phyloP scores from a whole-genome alignment of 37 sponge, comb jelly and placozoan species.

The Chondrosia reniformis region DNA sequence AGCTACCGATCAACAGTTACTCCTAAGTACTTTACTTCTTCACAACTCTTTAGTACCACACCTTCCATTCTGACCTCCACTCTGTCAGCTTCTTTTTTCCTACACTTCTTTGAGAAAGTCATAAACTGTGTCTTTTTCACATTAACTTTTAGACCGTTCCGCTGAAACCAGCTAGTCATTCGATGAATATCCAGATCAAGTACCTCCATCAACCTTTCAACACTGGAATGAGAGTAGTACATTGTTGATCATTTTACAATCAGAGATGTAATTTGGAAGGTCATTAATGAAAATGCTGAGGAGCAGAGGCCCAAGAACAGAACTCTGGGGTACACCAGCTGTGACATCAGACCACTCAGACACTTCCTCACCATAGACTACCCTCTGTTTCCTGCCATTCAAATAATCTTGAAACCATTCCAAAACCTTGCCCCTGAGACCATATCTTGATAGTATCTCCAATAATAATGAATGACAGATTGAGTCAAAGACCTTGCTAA shows the following conservation, averaged over 20 bases:
- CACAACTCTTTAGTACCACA: neutral
- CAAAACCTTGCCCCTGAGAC: conserved; percentile 1
- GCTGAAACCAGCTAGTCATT: neutral
- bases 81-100: neutral
- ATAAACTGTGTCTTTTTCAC: neutral
- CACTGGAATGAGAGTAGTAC: neutral
- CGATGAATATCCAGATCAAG: neutral
- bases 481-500: conserved; percentile 32
- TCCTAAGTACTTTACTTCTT: neutral
- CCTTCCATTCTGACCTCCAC: neutral
- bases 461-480: conserved; percentile 17
- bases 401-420: conserved; percentile 17
- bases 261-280: neutral
- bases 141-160: neutral
- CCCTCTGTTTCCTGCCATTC: neutral
- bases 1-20: neutral
- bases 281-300: conserved; percentile 15
- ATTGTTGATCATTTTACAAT: neutral
- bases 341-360: neutral
- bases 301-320: conserved; percentile 19
- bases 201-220: neutral
- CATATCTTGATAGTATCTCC: conserved; percentile 15
- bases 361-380: neutral
- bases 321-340: conserved; percentile 27
- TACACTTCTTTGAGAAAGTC: neutral